Percentiles rank a stretch among this genome's conserved stretches.
Conservation (phyloP, 2,797 vertebrate species). For the Syngnathus rostellatus region DNA sequence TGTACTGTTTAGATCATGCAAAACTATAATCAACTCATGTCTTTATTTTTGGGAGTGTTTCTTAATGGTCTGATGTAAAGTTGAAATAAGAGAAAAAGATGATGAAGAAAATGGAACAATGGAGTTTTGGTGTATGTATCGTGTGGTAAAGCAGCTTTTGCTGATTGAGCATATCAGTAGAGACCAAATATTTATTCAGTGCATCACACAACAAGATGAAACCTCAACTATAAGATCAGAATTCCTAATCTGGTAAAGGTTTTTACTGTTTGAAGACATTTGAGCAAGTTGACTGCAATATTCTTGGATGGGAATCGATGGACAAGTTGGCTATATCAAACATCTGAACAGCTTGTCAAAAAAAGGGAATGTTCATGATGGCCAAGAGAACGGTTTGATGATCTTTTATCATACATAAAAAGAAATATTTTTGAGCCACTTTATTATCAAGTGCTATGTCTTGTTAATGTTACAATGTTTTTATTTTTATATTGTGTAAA, state of each 20-base stretch:
- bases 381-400: conserved; percentile 33
- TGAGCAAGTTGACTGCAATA: neutral
- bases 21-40: neutral
- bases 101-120: conserved; percentile 3
- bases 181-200: conserved; percentile 42
- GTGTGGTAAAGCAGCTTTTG: conserved; percentile 18
- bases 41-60: conserved; percentile 4
- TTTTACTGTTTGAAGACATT: neutral
- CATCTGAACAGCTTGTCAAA: conserved; percentile 23
- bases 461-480: conserved; percentile 39
- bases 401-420: conserved; percentile 22
- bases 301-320: neutral
- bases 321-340: conserved; percentile 12
- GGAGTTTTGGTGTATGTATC: neutral
- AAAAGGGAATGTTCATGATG: conserved; percentile 31
- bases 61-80: conserved; percentile 5
- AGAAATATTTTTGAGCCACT: conserved; percentile 53
- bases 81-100: neutral
- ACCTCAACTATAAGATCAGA: conserved; percentile 1
- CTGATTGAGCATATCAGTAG: conserved; percentile 16
- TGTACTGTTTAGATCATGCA: neutral
- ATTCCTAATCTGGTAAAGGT: neutral
- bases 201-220: conserved; percentile 15
- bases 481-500: conserved; percentile 61
- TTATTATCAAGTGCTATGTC: conserved; percentile 54